A percentile compares a stretch with the other conserved stretches of the same genome.
Conservation (phyloP, 2,888 invertebrate species). For the Chirona hameri region DNA sequence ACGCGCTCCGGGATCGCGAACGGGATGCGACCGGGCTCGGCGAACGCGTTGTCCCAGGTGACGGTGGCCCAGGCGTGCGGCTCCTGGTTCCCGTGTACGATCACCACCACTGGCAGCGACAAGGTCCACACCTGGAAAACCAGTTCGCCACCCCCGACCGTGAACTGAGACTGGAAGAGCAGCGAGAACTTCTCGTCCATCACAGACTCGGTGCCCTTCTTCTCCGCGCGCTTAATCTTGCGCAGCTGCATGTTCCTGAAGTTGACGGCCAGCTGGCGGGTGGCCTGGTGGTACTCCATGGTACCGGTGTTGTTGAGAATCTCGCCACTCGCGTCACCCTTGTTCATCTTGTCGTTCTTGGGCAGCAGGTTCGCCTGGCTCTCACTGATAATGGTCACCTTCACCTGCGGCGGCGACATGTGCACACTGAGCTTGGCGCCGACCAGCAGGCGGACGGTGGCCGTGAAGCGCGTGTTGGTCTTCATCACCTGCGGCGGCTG, state of each 20-base stretch:
- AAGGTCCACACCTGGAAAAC: conserved; percentile 91
- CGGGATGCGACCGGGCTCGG: conserved; percentile 84
- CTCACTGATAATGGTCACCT: conserved; percentile 70
- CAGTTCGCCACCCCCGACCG: conserved; percentile 81
- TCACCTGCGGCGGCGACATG: conserved; percentile 86
- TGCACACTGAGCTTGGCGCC: conserved; percentile 90
- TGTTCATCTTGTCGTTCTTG: conserved; percentile 72
- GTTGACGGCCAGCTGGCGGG: conserved; percentile 39
- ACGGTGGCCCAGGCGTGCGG: conserved; percentile 99
- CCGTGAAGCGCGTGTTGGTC: conserved; percentile 91
- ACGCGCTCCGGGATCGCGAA: conserved; percentile 93
- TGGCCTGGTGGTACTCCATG: conserved; percentile 81
- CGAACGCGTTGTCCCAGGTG: conserved; percentile 99
- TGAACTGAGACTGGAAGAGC: conserved; percentile 88
- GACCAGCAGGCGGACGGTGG: conserved; percentile 85
- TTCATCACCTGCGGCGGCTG: conserved; percentile 98
- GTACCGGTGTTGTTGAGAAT: conserved; percentile 91
- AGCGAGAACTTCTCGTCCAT: conserved; percentile 97
- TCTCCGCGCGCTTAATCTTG: conserved; percentile 91
- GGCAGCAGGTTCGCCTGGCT: conserved; percentile 77
- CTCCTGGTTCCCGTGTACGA: conserved; percentile 98
- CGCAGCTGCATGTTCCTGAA: conserved; percentile 83
- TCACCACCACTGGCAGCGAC: conserved; percentile 95
- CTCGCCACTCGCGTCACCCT: conserved; percentile 78
- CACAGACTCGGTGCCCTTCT: conserved; percentile 94